Base-by-base conservation (phyloP, 2,797 vertebrate genomes). In the Mastacembelus armatus region DNA sequence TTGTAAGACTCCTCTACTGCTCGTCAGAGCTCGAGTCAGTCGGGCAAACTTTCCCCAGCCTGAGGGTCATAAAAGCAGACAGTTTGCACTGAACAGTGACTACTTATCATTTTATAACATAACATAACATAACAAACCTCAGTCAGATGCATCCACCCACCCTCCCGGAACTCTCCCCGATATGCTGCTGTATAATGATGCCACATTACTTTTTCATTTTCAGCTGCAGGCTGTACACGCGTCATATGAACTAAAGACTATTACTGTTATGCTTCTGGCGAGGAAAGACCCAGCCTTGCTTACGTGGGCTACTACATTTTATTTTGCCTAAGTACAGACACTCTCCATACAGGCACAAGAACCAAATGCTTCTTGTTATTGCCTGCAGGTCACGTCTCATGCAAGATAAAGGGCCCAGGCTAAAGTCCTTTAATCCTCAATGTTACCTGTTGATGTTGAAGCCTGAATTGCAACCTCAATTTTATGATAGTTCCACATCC, bases 21-120 rank as follows among this genome's bases (percentile, higher is more conserved):
- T 99, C 0, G 98, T 99, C 26, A 99, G 93, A 10, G 98, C 98
- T 78, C 98, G 95, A 64, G 98, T 99, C 86, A 99, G 88, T 47
- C 98, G 96, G 24, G 98, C 98, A 81, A 99, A 97, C 92, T 99
- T 99, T 36, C 97, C 98, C 98, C 98, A 99, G 63, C 98, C 98
- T 99, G 74, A 69, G 60, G 83, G 84, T 52, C 1, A 60, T 33
- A 26, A 42, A 77, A 42, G 62, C 42, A 77, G 5, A 56, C 50
- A 48, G 24, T n/a, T 16, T 24, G 11, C 16, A 21, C 21, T n/a
- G n/a, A n/a, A n/a, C n/a, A n/a, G n/a, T n/a, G n/a, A n/a, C n/a
- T n/a, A n/a, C n/a, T 6, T 10, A 18, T 39, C 38, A 39, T 39
- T 18, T n/a, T n/a, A 39, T 3, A n/a, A 14, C 16, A 18, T n/a